A percentile compares a stretch with the other conserved stretches of the same genome.
These are phyloP conservation scores for Antrozous pallidus DNA, from an alignment of 2,797 vertebrate species.

Conservation along the genomic window DNA sequence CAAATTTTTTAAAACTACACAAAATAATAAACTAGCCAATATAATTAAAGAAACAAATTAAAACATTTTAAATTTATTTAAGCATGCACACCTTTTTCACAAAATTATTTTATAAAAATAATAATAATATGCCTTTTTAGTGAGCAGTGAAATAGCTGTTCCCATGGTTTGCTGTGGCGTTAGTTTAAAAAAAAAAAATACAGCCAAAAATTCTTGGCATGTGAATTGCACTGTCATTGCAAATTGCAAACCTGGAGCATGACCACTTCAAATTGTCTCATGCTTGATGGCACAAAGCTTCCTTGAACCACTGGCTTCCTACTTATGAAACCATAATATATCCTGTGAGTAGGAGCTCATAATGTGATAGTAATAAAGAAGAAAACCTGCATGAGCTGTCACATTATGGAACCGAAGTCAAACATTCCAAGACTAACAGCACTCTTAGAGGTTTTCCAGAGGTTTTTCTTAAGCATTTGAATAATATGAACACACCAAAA, in stretches of 20 bases:
- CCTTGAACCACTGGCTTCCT: neutral
- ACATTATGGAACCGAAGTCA: neutral
- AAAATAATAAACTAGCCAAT: neutral
- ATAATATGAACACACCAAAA: neutral
- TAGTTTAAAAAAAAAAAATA: neutral
- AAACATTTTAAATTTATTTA: neutral
- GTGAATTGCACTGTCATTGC: neutral
- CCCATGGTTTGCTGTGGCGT: neutral
- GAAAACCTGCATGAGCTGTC: neutral
- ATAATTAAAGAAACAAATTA: neutral
- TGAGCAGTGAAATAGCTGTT: neutral
- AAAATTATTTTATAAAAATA: neutral
- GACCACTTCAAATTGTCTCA: neutral
- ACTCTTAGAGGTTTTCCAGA: neutral
- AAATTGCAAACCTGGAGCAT: neutral
- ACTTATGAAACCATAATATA: neutral
- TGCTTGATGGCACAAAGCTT: neutral
- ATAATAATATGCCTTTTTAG: neutral
- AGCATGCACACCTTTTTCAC: neutral
- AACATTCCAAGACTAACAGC: neutral
- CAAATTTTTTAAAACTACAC: neutral
- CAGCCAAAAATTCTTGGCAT: neutral
- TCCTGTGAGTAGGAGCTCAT: neutral
- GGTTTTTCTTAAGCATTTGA: neutral
- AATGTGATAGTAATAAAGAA: neutral